Evolutionary conservation across 1,140 invertebrate species (phyloP), one percentile per base, ranked within the genome.

Genomic region (Chionoecetes opilio): DNA sequence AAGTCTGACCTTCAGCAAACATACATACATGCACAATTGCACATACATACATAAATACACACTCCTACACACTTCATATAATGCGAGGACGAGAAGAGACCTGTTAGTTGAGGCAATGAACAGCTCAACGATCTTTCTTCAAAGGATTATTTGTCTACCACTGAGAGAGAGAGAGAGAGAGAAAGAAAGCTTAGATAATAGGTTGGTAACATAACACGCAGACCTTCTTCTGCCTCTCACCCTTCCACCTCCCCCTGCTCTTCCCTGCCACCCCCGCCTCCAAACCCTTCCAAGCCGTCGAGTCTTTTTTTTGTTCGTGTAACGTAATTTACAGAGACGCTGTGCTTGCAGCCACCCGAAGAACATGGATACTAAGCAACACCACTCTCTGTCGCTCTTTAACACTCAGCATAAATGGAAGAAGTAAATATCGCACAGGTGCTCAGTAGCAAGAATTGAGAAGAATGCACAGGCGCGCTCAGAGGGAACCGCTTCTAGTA

Each of bases 121-220:
- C 46, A 9, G 46, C 46, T 53, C 11, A 17, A 17, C 11, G 11
- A 14, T 53, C 46, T 53, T 17, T 53, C 2, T 17, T 53, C 46
- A 53, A 53, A 53, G 46, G 46, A 17, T 14, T 53, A n/a, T n/a
- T n/a, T n/a, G n/a, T n/a, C n/a, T n/a, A n/a, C n/a, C n/a, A n/a
- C 21, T n/a, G 63, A 75, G 63, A 75, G 63, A 75, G 63, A 75
- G 21, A 75, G 63, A 75, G 63, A 75, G 63, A 75, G 63, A 75
- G 63, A 75, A 26, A 26, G 63, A 26, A 5, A 0, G 21, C 63
- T n/a, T 75, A n/a, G 63, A 75, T 75, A 75, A 75, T 75, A 75
- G 63, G 63, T 5, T 75, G 63, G 63, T 75, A 75, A 75, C 5
- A 75, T 26, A 75, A 75, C 63, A 75, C 63, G 0, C 63, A 75